These are phyloP conservation scores for Petrolisthes manimaculis DNA, from an alignment of 2,888 invertebrate genomes.

Conservation along the genomic window DNA sequence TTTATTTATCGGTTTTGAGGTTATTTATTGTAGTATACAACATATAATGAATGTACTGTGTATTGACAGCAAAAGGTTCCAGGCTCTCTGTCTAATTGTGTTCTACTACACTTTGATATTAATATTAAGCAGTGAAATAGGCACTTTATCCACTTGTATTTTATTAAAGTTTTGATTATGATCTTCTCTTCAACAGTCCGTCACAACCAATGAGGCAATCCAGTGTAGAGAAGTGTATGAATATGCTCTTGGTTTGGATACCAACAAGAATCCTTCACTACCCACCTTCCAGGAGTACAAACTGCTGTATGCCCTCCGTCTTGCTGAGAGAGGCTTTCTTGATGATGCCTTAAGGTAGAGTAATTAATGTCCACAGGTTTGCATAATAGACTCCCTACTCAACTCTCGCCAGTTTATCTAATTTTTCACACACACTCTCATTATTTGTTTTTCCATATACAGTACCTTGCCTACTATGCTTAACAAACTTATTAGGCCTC, in stretches of 20 bases:
- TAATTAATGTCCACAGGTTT: too few species aligned
- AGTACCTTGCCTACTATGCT: not conserved
- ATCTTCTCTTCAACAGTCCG: slow-evolving; percentile 46
- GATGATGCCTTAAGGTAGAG: slow-evolving; percentile 78
- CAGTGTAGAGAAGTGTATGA: slow-evolving; percentile 83
- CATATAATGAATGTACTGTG: too few species aligned
- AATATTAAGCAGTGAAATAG: not conserved
- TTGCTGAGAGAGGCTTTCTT: slow-evolving; percentile 82
- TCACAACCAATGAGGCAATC: slow-evolving; percentile 83
- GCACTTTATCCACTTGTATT: not conserved
- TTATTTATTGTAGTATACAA: too few species aligned
- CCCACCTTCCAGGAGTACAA: slow-evolving; percentile 74
- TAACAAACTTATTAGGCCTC: not conserved
- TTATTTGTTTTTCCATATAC: not conserved
- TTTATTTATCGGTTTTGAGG: not conserved
- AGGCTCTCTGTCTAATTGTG: too few species aligned
- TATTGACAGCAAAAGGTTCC: too few species aligned
- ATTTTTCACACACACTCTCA: not conserved
- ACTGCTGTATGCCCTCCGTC: slow-evolving; percentile 82
- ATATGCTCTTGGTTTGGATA: slow-evolving; percentile 50
- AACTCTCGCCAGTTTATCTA: too few species aligned
- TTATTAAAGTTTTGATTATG: not conserved
- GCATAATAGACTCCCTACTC: too few species aligned
- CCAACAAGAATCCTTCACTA: slow-evolving; percentile 26
- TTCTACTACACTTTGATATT: too few species aligned